Percentiles rank a stretch among this genome's conserved stretches.
Conservation (phyloP, 2,888 invertebrate species). For the Drosophila colorata region DNA sequence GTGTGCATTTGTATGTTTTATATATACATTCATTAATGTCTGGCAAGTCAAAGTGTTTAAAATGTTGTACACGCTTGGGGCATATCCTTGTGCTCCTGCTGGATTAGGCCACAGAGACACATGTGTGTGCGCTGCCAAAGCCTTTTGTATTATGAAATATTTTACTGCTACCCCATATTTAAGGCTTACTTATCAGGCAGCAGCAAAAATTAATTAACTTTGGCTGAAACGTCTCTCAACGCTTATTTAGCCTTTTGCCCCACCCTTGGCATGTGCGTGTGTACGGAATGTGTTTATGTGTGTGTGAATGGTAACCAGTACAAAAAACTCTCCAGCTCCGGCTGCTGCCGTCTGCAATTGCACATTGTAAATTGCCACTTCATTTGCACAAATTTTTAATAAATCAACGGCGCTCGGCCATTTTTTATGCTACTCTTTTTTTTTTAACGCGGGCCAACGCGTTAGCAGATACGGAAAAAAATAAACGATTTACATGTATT, state of each 20-base stretch:
- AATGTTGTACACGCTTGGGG: conserved; percentile 67
- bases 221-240: conserved; percentile 20
- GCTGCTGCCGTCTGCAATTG: conserved; percentile 25
- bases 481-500: not conserved
- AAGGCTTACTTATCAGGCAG: conserved; percentile 54
- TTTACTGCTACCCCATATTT: conserved; percentile 20
- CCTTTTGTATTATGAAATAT: conserved; percentile 22
- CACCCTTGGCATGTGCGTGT: not conserved
- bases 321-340: conserved; percentile 10
- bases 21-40: conserved; percentile 72
- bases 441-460: not conserved
- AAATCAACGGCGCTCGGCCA: conserved; percentile 42
- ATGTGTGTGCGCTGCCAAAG: conserved; percentile 38
- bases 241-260: conserved; percentile 11
- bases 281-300: not conserved
- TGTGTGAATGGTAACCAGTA: conserved; percentile 13
- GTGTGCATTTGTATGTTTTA: conserved; percentile 10
- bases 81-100: conserved; percentile 29
- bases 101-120: conserved; percentile 30
- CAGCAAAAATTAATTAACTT: conserved; percentile 75
- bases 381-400: conserved; percentile 71
- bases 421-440: conserved; percentile 32
- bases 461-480: not conserved
- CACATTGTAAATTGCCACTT: conserved; percentile 65
- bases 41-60: conserved; percentile 69